These are phyloP conservation scores for Rhagologus leucostigma DNA, from an alignment of 2,113 vertebrate species.

Conservation along the genomic window DNA sequence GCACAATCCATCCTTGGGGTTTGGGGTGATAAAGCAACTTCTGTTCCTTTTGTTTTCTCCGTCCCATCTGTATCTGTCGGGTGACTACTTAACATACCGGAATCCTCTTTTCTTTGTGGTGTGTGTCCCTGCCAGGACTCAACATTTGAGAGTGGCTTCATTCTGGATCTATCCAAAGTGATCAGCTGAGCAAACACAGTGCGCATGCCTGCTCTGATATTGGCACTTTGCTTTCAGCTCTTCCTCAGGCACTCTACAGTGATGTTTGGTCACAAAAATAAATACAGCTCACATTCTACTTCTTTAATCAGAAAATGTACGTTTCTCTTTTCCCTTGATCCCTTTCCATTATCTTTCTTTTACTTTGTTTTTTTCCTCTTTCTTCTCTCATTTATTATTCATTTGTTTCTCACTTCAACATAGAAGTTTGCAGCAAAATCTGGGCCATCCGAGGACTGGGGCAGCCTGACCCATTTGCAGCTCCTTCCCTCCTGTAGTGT, in stretches of 20 bases:
- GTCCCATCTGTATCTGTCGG: neutral
- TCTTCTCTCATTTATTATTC: conserved; percentile 5
- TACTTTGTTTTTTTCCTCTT: neutral
- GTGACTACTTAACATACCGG: too few relatives aligned
- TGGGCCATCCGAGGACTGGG: neutral
- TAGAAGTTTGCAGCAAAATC: neutral
- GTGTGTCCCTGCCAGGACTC: neutral
- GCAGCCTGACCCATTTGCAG: neutral
- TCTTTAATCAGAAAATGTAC: neutral
- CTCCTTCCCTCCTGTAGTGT: neutral
- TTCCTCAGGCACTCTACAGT: neutral
- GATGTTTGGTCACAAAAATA: neutral
- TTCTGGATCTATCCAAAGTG: neutral
- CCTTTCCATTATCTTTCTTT: neutral
- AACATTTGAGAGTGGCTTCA: fast-evolving
- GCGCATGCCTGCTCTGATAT: neutral
- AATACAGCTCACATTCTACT: neutral
- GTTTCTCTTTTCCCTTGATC: neutral
- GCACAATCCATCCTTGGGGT: neutral
- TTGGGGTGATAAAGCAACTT: neutral
- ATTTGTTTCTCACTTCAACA: neutral
- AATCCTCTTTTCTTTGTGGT: neutral
- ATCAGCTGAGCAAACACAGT: neutral
- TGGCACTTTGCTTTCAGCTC: neutral
- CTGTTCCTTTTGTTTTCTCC: neutral